Base-by-base conservation (phyloP, 2,888 invertebrate genomes). In the Linnaemya tessellans region DNA sequence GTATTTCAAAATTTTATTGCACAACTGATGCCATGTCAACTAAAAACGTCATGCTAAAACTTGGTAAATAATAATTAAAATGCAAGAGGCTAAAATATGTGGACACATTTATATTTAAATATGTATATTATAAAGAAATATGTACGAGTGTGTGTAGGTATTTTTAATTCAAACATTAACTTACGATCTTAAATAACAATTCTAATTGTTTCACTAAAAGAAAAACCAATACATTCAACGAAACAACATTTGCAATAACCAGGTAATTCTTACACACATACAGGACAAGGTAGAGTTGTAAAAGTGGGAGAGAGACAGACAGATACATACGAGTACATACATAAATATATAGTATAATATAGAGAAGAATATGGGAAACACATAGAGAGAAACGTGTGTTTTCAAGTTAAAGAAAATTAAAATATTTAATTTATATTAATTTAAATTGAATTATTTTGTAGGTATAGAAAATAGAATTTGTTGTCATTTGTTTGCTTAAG, bases 241-340 rank as follows among this genome's bases (percentile, higher is more conserved):
- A 51, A 65, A 56, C 49, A 62, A 75, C 35, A 71, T 46, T 82
- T 56, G 77, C 75, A 73, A 5, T 51, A 73, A 56, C 11, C 25
- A 65, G 8, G 20, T 75, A 43, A 20, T 3, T 46, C 8, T 51
- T 65, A 51, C 25, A 80, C 71, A 80, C 60, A 60, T 46, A 84
- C 49, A 68, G 30, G 13, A 15, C 41, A 43, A 18, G 8, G 4
- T 18, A 25, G 5, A 41, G 35, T 60, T 56, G 49, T 68, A 18
- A 20, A n/a, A 56, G 56, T 25, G 56, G 10, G n/a, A 56, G 5
- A 56, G 25, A 56, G 56, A 22, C n/a, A 49, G 65, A 1, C 2
- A 46, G 46, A 46, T 15, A 41, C 11, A 10, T 11, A 41, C 38
- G 38, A 49, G 18, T 18, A 51, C 18, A 51, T 10, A 20, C 4